Conservation (phyloP, 2,113 vertebrate species). For the Galemys pyrenaicus region DNA sequence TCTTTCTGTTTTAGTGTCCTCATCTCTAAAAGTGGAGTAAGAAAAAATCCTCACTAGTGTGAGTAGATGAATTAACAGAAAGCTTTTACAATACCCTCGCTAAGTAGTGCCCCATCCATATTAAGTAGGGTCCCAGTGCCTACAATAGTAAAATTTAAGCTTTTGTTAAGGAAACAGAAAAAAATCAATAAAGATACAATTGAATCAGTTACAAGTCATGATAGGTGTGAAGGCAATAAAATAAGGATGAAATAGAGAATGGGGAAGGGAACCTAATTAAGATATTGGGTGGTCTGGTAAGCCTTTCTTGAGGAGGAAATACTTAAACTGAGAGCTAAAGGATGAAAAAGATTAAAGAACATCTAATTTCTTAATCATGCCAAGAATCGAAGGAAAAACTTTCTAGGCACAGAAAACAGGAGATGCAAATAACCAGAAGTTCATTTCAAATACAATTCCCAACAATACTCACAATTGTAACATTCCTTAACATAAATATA, state of each 20-base stretch:
- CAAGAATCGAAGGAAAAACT: background rate
- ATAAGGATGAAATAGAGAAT: background rate
- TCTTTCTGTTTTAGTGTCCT: background rate
- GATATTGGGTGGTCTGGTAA: background rate
- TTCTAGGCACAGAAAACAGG: background rate
- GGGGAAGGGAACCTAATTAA: background rate
- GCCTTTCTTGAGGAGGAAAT: background rate
- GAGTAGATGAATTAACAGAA: background rate
- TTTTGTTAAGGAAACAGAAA: conserved; percentile 24
- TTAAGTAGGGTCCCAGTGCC: background rate
- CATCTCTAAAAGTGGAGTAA: background rate
- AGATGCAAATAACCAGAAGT: background rate
- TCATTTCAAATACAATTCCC: conserved; percentile 6
- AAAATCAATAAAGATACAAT: conserved; percentile 14
- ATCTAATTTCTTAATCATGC: background rate
- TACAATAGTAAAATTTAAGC: background rate
- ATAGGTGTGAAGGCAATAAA: background rate
- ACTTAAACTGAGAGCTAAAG: conserved; percentile 23
- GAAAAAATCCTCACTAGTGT: background rate
- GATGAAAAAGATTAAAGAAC: background rate
- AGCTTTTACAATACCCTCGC: background rate
- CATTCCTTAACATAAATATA: background rate
- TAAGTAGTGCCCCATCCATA: background rate
- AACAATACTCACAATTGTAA: background rate
- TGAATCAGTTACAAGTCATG: background rate